phyloP scores from a whole-genome alignment of 2,113 vertebrate species.

The Corydoras sp. region DNA sequence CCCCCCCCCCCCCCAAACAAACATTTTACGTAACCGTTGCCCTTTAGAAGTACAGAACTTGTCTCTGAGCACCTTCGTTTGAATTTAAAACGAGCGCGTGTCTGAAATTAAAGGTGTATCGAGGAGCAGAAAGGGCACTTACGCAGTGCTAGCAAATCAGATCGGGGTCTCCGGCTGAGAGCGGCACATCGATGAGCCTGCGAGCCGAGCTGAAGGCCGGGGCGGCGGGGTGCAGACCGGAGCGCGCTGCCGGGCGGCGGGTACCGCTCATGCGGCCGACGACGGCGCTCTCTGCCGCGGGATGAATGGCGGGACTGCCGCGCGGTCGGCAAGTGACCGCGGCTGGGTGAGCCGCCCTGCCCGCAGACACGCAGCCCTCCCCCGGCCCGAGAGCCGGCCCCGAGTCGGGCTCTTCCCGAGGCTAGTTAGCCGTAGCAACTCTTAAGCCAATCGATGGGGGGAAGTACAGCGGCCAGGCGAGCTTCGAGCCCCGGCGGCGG shows the following conservation, averaged over 20 bases:
- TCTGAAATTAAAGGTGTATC: no score
- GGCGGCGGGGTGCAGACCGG: conserved; percentile 49
- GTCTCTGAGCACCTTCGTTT: no score
- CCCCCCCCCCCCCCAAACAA: no score
- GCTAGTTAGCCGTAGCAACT: no score
- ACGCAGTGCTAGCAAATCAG: conserved; percentile 63
- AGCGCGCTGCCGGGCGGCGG: conserved; percentile 22
- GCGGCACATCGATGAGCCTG: conserved; percentile 50
- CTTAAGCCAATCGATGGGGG: no score
- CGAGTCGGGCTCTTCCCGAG: no score
- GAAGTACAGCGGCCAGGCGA: no score
- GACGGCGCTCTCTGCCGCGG: conserved; percentile 41
- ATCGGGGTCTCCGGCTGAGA: conserved; percentile 26
- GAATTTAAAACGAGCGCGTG: no score
- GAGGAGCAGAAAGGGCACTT: conserved; percentile 42
- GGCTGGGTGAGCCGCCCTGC: not conserved
- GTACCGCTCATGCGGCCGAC: conserved; percentile 1
- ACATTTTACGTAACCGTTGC: no score
- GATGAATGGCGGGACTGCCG: not conserved
- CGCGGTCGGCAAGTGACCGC: no score
- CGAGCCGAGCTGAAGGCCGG: conserved; percentile 49
- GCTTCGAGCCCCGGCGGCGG: no score
- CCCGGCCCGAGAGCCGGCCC: not conserved
- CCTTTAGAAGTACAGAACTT: no score
- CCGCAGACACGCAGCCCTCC: not conserved